Evolutionary conservation across 2,797 vertebrate genomes (phyloP), one percentile per base, ranked within the genome.

Genomic region (Paedocypris micromegethes): DNA sequence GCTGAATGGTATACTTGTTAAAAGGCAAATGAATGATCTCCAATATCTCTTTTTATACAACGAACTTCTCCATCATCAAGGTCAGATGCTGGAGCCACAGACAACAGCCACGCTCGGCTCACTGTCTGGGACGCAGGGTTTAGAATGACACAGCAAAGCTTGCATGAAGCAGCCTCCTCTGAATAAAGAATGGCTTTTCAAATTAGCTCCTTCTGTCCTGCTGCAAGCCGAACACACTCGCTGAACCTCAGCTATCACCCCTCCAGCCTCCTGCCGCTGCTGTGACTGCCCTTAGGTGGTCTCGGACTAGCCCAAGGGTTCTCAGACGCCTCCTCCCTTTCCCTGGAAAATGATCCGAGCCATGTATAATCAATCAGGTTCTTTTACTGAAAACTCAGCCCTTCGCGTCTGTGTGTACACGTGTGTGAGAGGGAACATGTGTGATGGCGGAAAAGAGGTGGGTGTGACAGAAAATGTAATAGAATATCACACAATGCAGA

Each of bases 81-180:
- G 68, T 71, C 68, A 75, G 54, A 63, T 49, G 53, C 57, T 66
- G 53, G 45, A 75, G 73, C 58, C 43, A 58, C 68, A 71, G 68
- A 72, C 66, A 72, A 63, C 50, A 66, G 58, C 48, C 58, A 52
- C 68, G 47, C 45, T 52, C 6, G 44, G 52, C 62, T 62, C 66
- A 40, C 58, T 39, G 56, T 58, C 45, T 64, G 50, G 62, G 48
- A 52, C 9, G n/a, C 39, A 9, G 50, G 70, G 69, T 70, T 77
- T 75, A 70, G 70, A 73, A 75, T 72, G 70, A 75, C 66, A 70
- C 66, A 60, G 76, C 73, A 75, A 60, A 65, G 62, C 65, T 77
- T 66, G 53, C 39, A 45, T 50, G 42, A 66, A 65, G 49, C 40
- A 9, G 56, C 72, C 23, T 68, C 52, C 66, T 9, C 60, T 72